Conservation (phyloP, 2,888 invertebrate genomes). For the Globia sparganii region DNA sequence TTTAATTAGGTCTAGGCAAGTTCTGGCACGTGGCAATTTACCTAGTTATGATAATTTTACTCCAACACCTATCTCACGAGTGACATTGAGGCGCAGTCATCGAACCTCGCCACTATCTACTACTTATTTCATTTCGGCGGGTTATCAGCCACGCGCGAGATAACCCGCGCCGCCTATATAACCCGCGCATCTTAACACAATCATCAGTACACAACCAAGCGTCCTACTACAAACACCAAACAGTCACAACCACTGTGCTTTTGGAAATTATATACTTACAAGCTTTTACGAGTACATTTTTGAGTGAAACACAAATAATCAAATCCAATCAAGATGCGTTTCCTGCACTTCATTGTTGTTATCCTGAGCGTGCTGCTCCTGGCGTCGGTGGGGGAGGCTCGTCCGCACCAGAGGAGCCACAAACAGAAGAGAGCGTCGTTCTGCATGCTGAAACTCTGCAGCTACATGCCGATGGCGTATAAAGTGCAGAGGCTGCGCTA, state of each 20-base stretch:
- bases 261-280: conserved; percentile 56
- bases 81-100: conserved; percentile 89
- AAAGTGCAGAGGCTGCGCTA: conserved; percentile 67
- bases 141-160: conserved; percentile 88
- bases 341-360: conserved; percentile 75
- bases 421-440: conserved; percentile 76
- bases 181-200: conserved; percentile 72
- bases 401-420: conserved; percentile 71
- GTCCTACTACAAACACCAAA: conserved; percentile 74
- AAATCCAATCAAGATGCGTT: conserved; percentile 79
- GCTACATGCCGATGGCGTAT: conserved; percentile 72
- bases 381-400: conserved; percentile 69
- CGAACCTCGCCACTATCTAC: conserved; percentile 78
- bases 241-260: conserved; percentile 44
- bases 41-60: conserved; percentile 85
- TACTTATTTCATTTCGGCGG: conserved; percentile 79
- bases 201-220: conserved; percentile 81
- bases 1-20: conserved; percentile 22
- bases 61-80: conserved; percentile 76
- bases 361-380: conserved; percentile 73
- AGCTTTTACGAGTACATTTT: conserved; percentile 43
- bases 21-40: conserved; percentile 62
- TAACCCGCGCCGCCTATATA: conserved; percentile 84
- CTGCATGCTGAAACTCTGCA: conserved; percentile 83
- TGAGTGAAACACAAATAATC: conserved; percentile 45